Percentiles rank a stretch among this genome's conserved stretches.
Evolutionary conservation across 2,888 invertebrate genomes (phyloP).

Genomic region (Bugula neritina): DNA sequence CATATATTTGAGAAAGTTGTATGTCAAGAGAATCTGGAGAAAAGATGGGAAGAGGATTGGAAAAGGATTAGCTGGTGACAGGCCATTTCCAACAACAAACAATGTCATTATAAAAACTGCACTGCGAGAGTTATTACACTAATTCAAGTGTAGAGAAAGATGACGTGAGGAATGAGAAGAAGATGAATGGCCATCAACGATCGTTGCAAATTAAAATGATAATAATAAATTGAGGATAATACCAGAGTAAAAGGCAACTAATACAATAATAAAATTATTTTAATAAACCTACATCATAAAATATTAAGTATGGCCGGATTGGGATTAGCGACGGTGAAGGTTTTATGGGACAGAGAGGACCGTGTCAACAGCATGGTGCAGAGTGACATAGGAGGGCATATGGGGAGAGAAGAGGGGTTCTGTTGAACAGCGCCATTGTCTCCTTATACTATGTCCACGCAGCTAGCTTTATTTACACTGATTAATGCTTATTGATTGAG

Average conservation of each 20-base stretch:
- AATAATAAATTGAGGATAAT: background rate
- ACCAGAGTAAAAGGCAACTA: background rate
- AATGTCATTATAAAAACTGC: background rate
- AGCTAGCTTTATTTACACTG: too few relatives aligned
- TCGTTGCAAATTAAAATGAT: background rate
- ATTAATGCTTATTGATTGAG: too few relatives aligned
- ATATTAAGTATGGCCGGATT: background rate
- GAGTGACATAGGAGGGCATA: background rate
- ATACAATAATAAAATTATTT: slow-evolving; percentile 26
- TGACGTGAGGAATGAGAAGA: background rate
- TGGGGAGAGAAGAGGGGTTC: background rate
- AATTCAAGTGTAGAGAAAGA: background rate
- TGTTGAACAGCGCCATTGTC: too few relatives aligned
- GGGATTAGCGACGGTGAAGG: background rate
- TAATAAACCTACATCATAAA: slow-evolving; percentile 5
- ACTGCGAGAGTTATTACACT: too few relatives aligned
- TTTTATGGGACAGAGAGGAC: background rate
- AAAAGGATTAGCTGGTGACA: background rate
- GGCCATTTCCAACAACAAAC: background rate
- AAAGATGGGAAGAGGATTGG: background rate
- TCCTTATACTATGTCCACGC: too few relatives aligned
- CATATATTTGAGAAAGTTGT: too few relatives aligned
- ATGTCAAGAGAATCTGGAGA: background rate
- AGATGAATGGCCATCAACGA: background rate
- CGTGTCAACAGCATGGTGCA: background rate